phyloP scores from a whole-genome alignment of 2,113 vertebrate genomes.

The Raphicerus campestris region DNA sequence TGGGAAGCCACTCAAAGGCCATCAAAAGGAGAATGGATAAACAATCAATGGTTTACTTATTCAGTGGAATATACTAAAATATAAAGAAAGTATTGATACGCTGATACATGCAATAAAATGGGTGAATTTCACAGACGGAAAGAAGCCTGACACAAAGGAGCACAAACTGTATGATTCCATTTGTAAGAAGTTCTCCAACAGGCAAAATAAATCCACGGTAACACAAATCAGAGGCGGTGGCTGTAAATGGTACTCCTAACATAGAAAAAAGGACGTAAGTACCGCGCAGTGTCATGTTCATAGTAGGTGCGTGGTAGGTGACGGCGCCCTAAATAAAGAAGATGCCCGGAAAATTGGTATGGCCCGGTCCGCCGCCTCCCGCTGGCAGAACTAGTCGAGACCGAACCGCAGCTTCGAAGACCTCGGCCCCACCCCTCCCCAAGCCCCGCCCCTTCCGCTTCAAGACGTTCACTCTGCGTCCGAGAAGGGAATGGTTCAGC shows the following conservation, averaged over 20 bases:
- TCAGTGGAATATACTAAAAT: neutral
- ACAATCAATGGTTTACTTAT: neutral
- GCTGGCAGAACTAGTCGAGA: accelerated
- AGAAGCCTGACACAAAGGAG: neutral
- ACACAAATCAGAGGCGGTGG: neutral
- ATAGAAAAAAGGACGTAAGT: neutral
- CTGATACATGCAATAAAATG: neutral
- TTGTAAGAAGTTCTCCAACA: neutral
- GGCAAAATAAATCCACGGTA: neutral
- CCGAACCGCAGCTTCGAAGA: accelerated
- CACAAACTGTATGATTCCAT: neutral
- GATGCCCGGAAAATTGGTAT: accelerated
- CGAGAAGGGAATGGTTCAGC: neutral
- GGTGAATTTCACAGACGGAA: neutral
- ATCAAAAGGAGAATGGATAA: neutral
- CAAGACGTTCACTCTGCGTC: conserved; percentile 51
- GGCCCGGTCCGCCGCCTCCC: accelerated
- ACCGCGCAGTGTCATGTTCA: neutral
- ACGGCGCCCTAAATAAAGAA: neutral
- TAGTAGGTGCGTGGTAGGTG: neutral
- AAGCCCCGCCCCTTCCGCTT: conserved; percentile 58
- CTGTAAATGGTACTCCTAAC: neutral
- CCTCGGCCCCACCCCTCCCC: neutral
- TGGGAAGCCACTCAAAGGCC: neutral
- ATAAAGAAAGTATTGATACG: neutral